These are phyloP conservation scores for Drosophila bocqueti DNA, from an alignment of 1,140 invertebrate species.

Conservation along the genomic window DNA sequence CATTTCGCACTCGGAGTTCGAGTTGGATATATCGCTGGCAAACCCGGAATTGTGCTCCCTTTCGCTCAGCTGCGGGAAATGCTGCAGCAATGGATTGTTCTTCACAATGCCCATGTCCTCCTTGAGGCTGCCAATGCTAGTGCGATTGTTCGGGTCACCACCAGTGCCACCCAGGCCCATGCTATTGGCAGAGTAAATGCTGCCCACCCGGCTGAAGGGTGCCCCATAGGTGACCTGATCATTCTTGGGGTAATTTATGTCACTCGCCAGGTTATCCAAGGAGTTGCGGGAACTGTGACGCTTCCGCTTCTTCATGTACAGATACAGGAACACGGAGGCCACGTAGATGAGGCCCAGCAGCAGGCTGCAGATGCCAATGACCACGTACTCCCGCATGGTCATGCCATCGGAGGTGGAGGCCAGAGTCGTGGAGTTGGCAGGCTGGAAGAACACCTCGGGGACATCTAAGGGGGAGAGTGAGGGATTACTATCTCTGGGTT, in stretches of 20 bases:
- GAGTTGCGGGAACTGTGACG: conserved; percentile 73
- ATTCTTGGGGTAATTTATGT: conserved; percentile 82
- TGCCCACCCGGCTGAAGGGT: conserved; percentile 73
- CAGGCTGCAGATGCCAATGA: conserved; percentile 92
- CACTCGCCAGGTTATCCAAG: conserved; percentile 68
- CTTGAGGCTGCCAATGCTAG: conserved; percentile 71
- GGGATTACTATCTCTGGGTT: background rate
- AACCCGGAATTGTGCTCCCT: conserved; percentile 86
- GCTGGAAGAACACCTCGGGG: conserved; percentile 91
- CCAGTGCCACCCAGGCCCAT: conserved; percentile 60
- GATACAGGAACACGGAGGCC: conserved; percentile 92
- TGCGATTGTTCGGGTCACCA: conserved; percentile 59
- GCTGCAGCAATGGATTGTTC: conserved; percentile 90
- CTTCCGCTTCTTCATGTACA: conserved; percentile 88
- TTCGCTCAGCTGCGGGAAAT: conserved; percentile 86
- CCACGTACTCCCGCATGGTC: conserved; percentile 90
- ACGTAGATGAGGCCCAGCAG: conserved; percentile 93
- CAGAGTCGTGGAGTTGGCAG: conserved; percentile 87
- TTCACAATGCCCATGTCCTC: conserved; percentile 88
- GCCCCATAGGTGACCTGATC: conserved; percentile 82
- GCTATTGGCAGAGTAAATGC: conserved; percentile 74
- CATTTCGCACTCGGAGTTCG: conserved; percentile 84
- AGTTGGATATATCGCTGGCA: conserved; percentile 84
- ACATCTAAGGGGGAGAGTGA: conserved; percentile 86
- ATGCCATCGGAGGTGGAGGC: conserved; percentile 86